Evolutionary conservation across 2,888 invertebrate species (phyloP), one percentile per base, ranked within the genome.

Genomic region (Lysandra bellargus): DNA sequence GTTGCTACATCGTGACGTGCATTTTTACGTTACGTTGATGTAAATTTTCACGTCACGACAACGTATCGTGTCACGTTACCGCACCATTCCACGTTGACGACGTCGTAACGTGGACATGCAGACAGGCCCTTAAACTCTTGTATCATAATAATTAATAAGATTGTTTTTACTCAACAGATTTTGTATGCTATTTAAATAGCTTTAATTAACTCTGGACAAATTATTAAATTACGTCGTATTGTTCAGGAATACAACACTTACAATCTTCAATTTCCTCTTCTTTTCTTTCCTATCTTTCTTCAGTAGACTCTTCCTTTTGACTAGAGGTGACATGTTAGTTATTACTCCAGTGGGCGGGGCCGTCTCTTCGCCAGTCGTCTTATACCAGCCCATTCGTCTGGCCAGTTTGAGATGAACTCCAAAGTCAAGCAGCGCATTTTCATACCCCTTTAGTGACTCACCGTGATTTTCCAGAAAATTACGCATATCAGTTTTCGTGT

Each of bases 401-500:
- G 95, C 86, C 37, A 93, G 84, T 83, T 95, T 95, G 76, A 94
- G 83, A 82, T 95, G 95, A 0, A 92, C 89, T 1, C 94, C 93
- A 77, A 95, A 95, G 83, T 95, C 95, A 69, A 90, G 83, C 1
- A 95, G 85, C 0, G 88, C 91, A 17, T 84, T 78, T 72, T 91
- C 89, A 81, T 89, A 92, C n/a, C 84, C 86, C 1, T 90, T 79
- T 0, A 82, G 76, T 0, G 85, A 84, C 9, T 87, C 86, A 0
- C 86, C 82, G 3, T 84, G 84, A 74, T 85, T 86, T 78, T 91
- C 91, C 1, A 95, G 82, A 79, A 88, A 94, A 17, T 85, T 82
- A 0, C 90, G 88, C 90, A 95, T 93, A 82, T 95, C 95, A 0
- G 88, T 88, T 80, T 92, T 92, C 0, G 92, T 93, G 83, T 95